Base-by-base conservation (phyloP, 2,888 invertebrate genomes). In the Ectobius pallidus region DNA sequence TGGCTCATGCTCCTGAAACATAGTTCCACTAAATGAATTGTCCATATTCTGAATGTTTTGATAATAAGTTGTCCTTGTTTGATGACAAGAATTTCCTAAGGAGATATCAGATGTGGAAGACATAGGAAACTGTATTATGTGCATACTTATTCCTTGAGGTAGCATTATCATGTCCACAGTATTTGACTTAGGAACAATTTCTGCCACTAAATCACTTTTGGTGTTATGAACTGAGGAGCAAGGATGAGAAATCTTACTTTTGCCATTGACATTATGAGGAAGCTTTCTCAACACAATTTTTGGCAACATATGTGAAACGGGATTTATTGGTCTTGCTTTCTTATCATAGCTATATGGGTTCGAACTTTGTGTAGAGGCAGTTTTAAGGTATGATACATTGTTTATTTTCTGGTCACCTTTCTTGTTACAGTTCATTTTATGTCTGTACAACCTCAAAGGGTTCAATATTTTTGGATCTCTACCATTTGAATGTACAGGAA, bases 151-250 rank as follows among this genome's bases (percentile, higher is more conserved):
- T 80, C 78, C 83, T 74, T 83, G 80, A 16, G 82, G 78, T 1
- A 90, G 90, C 46, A 85, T 84, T 74, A 91, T 86, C 84, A 88
- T 87, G 74, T 89, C 88, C 61, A 87, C 82, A 62, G 86, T 85
- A 74, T 86, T 86, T 75, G 90, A 81, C 14, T 89, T 89, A 32
- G 88, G 88, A 1, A 88, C 84, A 72, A n/a, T n/a, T n/a, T n/a
- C n/a, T n/a, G n/a, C n/a, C n/a, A n/a, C n/a, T n/a, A n/a, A 82
- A 65, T 82, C 82, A 49, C 81, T 82, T 58, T 81, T 81, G 18
- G 0, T 39, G 69, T 70, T n/a, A 62, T 65, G 25, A 14, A 55
- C 30, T 20, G 42, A 25, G 34, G 58, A 25, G 61, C 27, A 27
- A n/a, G 32, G 18, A 7, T 44, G 9, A 9, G 70, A 44, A 42